Evolutionary conservation across 1,140 invertebrate species (phyloP), one percentile per base, ranked within the genome.

Genomic region (Rhopalosiphum padi): DNA sequence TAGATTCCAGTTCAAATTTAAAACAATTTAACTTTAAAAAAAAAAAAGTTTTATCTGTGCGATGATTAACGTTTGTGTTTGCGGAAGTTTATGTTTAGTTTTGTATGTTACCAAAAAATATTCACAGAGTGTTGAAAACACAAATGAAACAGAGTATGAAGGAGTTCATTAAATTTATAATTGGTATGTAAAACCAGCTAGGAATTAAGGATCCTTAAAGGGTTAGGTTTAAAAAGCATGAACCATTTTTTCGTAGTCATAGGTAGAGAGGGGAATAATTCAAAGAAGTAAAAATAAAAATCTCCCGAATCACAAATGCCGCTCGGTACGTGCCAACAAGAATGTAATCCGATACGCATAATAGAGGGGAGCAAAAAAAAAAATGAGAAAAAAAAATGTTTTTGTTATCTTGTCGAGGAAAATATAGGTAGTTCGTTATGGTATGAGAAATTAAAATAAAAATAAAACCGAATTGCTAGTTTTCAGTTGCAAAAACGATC

Each of bases 311-410:
- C n/a, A n/a, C 25, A n/a, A 89, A 89, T 23, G n/a, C 87, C 48
- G 53, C 87, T 89, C 30, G n/a, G 87, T 51, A 89, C 87, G 87
- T 89, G 87, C 46, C 87, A 89, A 89, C 48, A 89, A 89, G 87
- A 53, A 46, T 91, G 90, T 91, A 91, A 91, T 91, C 41, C 87
- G 87, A 89, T 89, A 89, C 22, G 87, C 23, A 89, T 37, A n/a
- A 87, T 87, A 53, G 8, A 89, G 87, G n/a, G 87, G 85, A 86
- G 15, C 46, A 86, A 51, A n/a, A 53, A 48, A 86, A 53, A 48
- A 87, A 35, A 15, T 30, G 46, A 25, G 30, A 25, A 30, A 86
- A 86, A 41, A 51, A 89, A 53, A 53, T 35, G 87, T 35, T 89
- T 89, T 89, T 89, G 87, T 89, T 53, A 89, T 37, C n/a, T 11